Evolutionary conservation across 1,140 invertebrate species (phyloP).

Genomic region (Triops longicaudatus): DNA sequence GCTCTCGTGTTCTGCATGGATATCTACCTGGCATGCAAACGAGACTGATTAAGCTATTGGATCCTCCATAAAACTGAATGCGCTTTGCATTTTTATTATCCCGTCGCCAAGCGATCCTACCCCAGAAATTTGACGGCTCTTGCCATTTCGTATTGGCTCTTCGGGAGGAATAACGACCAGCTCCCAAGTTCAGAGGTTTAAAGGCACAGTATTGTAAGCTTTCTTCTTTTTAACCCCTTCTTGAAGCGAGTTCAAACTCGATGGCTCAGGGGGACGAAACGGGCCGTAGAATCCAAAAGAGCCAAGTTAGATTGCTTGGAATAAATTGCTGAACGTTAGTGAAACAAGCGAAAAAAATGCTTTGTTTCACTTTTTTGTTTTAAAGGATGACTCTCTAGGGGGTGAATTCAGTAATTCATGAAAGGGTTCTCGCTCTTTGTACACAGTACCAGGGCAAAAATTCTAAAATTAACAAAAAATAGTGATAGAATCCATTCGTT

Average conservation of each 20-base stretch:
- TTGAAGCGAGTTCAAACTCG: too few species aligned
- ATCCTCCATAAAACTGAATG: neutral
- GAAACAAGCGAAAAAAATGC: neutral
- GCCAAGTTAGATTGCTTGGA: neutral
- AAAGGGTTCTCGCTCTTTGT: neutral
- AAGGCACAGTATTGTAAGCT: too few species aligned
- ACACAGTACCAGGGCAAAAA: neutral
- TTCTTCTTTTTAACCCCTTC: too few species aligned
- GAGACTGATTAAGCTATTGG: neutral
- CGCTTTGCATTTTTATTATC: neutral
- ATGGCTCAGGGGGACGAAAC: neutral
- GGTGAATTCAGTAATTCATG: neutral
- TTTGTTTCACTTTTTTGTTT: too few species aligned
- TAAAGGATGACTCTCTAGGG: neutral
- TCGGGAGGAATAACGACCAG: too few species aligned
- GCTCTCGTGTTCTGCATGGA: neutral
- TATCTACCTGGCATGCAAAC: constrained; percentile 2
- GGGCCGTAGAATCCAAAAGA: neutral
- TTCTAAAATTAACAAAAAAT: neutral
- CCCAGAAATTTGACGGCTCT: neutral
- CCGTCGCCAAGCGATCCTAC: neutral
- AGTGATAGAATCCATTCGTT: neutral
- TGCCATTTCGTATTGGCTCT: neutral
- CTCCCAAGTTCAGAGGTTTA: too few species aligned
- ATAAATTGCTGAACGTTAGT: neutral